A percentile compares a stretch with the other conserved stretches of the same genome.
Conservation (phyloP, 2,888 invertebrate genomes). For the Hydrotaea cyrtoneurina region DNA sequence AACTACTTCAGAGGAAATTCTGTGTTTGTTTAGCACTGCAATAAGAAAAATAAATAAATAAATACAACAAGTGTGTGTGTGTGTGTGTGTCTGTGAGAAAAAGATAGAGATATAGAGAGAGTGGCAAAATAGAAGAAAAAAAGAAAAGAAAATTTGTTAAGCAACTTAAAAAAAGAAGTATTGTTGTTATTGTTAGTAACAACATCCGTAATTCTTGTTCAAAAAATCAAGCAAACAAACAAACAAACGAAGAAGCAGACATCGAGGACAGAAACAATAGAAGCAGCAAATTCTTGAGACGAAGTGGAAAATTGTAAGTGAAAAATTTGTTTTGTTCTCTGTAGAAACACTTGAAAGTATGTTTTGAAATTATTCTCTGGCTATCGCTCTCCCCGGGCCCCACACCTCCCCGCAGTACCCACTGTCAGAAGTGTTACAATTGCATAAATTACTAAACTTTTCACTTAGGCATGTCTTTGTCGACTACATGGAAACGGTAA, state of each 20-base stretch:
- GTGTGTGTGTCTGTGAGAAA: too few species aligned
- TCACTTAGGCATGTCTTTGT: not conserved
- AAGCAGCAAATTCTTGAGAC: slow-evolving; percentile 7
- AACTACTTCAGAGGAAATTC: slow-evolving; percentile 25
- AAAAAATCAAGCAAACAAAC: not conserved
- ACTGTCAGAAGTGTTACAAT: slow-evolving; percentile 56
- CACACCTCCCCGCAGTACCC: not conserved
- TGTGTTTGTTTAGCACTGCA: slow-evolving; percentile 25
- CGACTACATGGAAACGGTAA: not conserved
- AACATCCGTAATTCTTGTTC: slow-evolving; percentile 23
- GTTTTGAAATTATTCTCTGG: slow-evolving; percentile 26
- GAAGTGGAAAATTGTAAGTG: slow-evolving; percentile 34
- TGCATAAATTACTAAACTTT: slow-evolving; percentile 57
- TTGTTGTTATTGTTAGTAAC: slow-evolving; percentile 16
- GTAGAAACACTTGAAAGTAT: slow-evolving; percentile 2
- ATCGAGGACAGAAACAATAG: not conserved
- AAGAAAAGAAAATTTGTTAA: slow-evolving; percentile 4
- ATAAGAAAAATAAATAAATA: not conserved
- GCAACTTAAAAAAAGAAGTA: slow-evolving; percentile 17
- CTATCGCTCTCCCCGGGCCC: not conserved
- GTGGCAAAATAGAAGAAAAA: too few species aligned
- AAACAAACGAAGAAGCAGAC: not conserved
- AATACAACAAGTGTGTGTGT: too few species aligned
- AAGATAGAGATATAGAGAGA: too few species aligned
- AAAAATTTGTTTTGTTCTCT: slow-evolving; percentile 10